Evolutionary conservation across 2,113 vertebrate genomes (phyloP).

Genomic region (Candoia aspera): DNA sequence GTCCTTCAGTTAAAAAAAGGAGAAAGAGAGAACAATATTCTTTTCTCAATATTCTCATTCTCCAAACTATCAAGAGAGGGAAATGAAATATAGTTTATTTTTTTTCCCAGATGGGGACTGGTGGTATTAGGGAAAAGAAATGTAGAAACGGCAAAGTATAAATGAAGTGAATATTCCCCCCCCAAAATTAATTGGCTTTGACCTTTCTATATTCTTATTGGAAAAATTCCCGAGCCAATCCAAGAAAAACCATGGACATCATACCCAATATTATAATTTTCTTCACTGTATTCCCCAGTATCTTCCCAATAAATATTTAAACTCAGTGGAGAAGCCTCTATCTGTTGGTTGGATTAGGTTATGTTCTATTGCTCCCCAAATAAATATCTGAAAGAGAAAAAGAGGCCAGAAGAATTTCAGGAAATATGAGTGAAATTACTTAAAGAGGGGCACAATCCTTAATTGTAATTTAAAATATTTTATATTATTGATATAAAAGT

Average conservation of each 20-base stretch:
- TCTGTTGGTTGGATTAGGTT: neutral
- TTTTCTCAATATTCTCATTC: neutral
- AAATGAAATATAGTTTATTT: neutral
- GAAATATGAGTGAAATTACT: neutral
- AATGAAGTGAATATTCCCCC: neutral
- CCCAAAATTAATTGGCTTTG: neutral
- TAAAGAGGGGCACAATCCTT: neutral
- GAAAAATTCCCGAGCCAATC: neutral
- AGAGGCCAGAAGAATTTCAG: neutral
- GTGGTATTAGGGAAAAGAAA: neutral
- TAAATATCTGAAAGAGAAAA: neutral
- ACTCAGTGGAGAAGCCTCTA: neutral
- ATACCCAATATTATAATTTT: neutral
- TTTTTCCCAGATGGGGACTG: neutral
- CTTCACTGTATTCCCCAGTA: neutral
- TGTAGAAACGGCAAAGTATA: neutral
- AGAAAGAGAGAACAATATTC: neutral
- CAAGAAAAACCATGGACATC: neutral
- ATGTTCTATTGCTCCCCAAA: neutral
- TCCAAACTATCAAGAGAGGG: neutral
- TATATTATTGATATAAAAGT: neutral
- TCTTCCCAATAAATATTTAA: neutral
- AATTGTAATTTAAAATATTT: neutral
- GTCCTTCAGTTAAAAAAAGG: neutral
- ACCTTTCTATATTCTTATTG: neutral